Percentiles rank a stretch among this genome's conserved stretches.
phyloP scores from a whole-genome alignment of 2,888 invertebrate species.

The Philhelius pedissequus region DNA sequence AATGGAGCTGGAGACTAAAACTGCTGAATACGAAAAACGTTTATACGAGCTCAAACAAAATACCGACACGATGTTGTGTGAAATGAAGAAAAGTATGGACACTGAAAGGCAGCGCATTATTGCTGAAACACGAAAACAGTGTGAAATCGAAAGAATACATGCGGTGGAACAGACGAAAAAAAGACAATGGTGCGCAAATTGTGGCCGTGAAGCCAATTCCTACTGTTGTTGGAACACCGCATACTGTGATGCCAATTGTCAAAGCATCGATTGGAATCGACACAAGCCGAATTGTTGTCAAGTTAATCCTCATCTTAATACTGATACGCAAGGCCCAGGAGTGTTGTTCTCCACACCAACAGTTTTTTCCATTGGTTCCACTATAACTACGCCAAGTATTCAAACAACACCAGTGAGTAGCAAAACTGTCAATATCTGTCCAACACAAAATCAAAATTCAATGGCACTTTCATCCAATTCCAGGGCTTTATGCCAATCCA shows the following conservation, averaged over 20 bases:
- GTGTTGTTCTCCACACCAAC: conserved; percentile 1
- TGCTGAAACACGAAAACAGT: conserved; percentile 83
- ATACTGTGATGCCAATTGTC: conserved; percentile 94
- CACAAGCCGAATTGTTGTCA: conserved; percentile 81
- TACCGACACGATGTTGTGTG: conserved; percentile 83
- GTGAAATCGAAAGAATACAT: conserved; percentile 85
- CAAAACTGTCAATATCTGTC: conserved; percentile 16
- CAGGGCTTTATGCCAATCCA: conserved; percentile 36
- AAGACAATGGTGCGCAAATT: conserved; percentile 95
- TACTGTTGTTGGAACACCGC: conserved; percentile 98
- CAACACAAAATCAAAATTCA: conserved; percentile 25
- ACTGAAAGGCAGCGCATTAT: conserved; percentile 84
- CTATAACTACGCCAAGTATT: conserved; percentile 19
- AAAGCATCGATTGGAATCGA: conserved; percentile 90
- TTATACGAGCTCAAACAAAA: conserved; percentile 85
- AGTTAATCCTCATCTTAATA: conserved; percentile 50
- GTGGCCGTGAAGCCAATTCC: conserved; percentile 92
- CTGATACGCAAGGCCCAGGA: conserved; percentile 26
- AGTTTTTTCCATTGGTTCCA: not conserved
- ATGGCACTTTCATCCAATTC: conserved; percentile 26
- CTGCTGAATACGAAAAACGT: conserved; percentile 87
- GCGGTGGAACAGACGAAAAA: conserved; percentile 88
- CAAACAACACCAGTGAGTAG: conserved; percentile 46
- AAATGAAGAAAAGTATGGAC: conserved; percentile 85
- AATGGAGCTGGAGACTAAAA: conserved; percentile 85